Evolutionary conservation across 1,140 invertebrate species (phyloP).

Genomic region (Cyclina sinensis): DNA sequence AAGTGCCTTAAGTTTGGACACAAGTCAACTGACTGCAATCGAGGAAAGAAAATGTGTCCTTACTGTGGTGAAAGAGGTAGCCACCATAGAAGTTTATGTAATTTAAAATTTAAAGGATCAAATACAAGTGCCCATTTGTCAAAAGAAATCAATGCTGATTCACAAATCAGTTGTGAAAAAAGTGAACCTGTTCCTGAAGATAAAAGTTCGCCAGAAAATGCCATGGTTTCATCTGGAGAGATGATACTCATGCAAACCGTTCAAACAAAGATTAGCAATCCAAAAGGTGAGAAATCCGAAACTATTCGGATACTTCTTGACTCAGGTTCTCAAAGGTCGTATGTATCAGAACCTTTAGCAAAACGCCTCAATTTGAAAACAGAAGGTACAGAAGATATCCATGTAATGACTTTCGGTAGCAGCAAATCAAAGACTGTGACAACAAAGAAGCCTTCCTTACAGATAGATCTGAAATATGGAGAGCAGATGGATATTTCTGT

Average conservation of each 20-base stretch:
- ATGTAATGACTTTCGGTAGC: constrained; percentile 16
- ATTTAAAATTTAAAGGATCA: background rate
- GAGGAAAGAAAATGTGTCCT: background rate
- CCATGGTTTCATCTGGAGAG: constrained; percentile 39
- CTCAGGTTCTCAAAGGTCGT: constrained; percentile 57
- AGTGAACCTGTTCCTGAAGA: background rate
- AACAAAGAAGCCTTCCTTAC: background rate
- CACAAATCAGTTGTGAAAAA: background rate
- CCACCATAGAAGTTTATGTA: constrained; percentile 39
- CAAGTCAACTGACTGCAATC: background rate
- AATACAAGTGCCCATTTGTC: background rate
- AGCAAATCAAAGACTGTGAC: background rate
- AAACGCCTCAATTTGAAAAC: constrained; percentile 13
- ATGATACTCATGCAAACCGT: no score
- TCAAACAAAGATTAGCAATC: constrained; percentile 32
- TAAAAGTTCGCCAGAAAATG: background rate
- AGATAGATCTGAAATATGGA: constrained; percentile 5
- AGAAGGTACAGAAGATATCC: constrained; percentile 28
- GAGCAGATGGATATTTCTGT: background rate
- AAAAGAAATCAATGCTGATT: background rate
- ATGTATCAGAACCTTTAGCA: constrained; percentile 55
- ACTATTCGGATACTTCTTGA: background rate
- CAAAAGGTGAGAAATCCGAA: background rate
- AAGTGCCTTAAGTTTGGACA: constrained; percentile 15
- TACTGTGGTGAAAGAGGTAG: constrained; percentile 18